phyloP scores from a whole-genome alignment of 1,140 invertebrate genomes.

The Dendroctonus valens region DNA sequence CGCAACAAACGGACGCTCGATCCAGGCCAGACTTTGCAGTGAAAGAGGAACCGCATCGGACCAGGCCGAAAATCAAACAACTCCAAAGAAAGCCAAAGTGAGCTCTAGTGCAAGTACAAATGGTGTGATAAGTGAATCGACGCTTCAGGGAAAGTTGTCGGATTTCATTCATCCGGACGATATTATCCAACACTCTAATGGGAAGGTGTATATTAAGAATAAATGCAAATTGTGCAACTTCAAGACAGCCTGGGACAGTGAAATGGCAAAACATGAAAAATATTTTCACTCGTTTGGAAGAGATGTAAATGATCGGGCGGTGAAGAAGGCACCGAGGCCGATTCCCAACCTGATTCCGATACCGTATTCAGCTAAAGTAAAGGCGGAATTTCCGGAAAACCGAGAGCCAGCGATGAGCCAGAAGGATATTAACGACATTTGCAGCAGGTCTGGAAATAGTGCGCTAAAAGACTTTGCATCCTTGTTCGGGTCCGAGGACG shows the following conservation, averaged over 20 bases:
- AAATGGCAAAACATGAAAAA: conserved; percentile 57
- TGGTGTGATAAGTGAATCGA: conserved; percentile 22
- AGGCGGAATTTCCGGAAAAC: conserved; percentile 4
- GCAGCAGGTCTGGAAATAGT: conserved; percentile 51
- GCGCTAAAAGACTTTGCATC: conserved; percentile 55
- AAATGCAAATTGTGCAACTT: conserved; percentile 50
- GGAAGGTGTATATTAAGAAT: conserved; percentile 50
- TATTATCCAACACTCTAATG: conserved; percentile 53
- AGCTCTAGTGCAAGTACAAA: conserved; percentile 9
- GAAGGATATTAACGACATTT: conserved; percentile 52
- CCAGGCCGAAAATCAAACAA: conserved; percentile 28
- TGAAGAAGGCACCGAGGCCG: conserved; percentile 59
- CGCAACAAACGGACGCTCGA: conserved; percentile 37
- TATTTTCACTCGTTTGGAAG: conserved; percentile 53
- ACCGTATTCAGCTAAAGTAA: conserved; percentile 20
- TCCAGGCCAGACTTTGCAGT: conserved; percentile 22
- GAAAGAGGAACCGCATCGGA: conserved; percentile 6
- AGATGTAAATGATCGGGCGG: conserved; percentile 35
- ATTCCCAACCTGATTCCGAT: conserved; percentile 72
- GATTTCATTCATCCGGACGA: conserved; percentile 57
- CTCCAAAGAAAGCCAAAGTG: conserved; percentile 27
- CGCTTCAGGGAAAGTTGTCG: conserved; percentile 36
- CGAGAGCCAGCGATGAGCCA: conserved; percentile 46
- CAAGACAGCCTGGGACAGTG: conserved; percentile 54
- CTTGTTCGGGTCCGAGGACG: conserved; percentile 53